These are phyloP conservation scores for Pagetopsis macropterus DNA, from an alignment of 2,797 vertebrate genomes.

Conservation along the genomic window DNA sequence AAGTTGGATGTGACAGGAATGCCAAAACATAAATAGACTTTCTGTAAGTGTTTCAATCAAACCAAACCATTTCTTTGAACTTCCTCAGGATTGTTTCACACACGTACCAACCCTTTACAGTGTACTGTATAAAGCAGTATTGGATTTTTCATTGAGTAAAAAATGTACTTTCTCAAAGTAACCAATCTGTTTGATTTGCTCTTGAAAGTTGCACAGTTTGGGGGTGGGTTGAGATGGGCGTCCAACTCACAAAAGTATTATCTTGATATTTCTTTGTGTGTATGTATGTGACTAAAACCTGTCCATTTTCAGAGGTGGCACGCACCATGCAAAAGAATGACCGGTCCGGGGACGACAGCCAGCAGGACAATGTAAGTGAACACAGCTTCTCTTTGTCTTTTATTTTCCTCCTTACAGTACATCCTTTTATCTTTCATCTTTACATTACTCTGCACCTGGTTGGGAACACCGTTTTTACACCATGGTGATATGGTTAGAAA, in stretches of 20 bases:
- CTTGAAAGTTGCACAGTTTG: neutral
- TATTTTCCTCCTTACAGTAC: neutral
- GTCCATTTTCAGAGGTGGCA: slow-evolving; percentile 59
- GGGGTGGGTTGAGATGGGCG: neutral
- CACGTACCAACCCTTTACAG: slow-evolving; percentile 32
- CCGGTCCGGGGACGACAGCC: slow-evolving; percentile 70
- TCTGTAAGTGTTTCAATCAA: slow-evolving; percentile 16
- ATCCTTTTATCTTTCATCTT: slow-evolving; percentile 1
- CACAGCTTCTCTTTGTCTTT: neutral
- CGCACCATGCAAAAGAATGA: slow-evolving; percentile 80
- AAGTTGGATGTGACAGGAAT: slow-evolving; percentile 22
- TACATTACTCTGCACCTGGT: neutral
- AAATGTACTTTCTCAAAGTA: neutral
- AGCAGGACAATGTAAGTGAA: slow-evolving; percentile 71
- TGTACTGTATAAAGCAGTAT: neutral
- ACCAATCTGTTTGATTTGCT: neutral
- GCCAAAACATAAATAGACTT: slow-evolving; percentile 10
- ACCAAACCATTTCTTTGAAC: slow-evolving; percentile 30
- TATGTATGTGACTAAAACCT: slow-evolving; percentile 45
- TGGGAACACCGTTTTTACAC: neutral
- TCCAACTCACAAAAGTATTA: slow-evolving; percentile 9
- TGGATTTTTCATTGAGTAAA: neutral
- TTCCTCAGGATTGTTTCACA: slow-evolving; percentile 23
- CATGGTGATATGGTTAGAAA: neutral
- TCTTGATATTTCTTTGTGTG: neutral